A percentile compares a stretch with the other conserved stretches of the same genome.
Conservation (phyloP, 2,113 vertebrate species). For the Canis aureus region DNA sequence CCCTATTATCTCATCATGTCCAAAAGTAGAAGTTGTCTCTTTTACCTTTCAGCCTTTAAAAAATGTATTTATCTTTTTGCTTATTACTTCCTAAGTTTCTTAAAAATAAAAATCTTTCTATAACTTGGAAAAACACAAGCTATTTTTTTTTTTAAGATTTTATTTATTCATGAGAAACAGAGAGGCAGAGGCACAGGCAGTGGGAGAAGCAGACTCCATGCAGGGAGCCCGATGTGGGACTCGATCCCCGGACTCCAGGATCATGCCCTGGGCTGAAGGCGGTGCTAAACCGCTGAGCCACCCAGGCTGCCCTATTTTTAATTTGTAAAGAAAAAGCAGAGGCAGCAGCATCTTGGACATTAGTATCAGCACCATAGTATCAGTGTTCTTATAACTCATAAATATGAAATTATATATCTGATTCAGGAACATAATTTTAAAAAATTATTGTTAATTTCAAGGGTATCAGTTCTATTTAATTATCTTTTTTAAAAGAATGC, state of each 20-base stretch:
- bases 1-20: not conserved
- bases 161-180: too few relatives aligned
- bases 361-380: not conserved
- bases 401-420: not conserved
- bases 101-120: conserved; percentile 29
- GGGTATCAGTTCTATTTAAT: not conserved
- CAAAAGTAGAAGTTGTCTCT: not conserved
- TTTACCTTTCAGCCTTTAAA: conserved; percentile 3
- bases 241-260: too few relatives aligned
- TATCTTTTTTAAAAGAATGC: not conserved
- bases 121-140: not conserved
- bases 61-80: not conserved
- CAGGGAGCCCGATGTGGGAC: too few relatives aligned
- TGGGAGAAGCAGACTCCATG: too few relatives aligned
- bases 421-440: not conserved
- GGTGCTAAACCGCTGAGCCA: too few relatives aligned
- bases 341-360: not conserved
- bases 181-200: too few relatives aligned
- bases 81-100: conserved; percentile 32
- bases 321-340: conserved; percentile 23
- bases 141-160: conserved; percentile 34
- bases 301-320: not conserved
- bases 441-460: not conserved
- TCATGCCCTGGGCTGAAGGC: too few relatives aligned
- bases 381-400: not conserved